Conservation (phyloP, 2,888 invertebrate genomes). For the Caenorhabditis becei region DNA sequence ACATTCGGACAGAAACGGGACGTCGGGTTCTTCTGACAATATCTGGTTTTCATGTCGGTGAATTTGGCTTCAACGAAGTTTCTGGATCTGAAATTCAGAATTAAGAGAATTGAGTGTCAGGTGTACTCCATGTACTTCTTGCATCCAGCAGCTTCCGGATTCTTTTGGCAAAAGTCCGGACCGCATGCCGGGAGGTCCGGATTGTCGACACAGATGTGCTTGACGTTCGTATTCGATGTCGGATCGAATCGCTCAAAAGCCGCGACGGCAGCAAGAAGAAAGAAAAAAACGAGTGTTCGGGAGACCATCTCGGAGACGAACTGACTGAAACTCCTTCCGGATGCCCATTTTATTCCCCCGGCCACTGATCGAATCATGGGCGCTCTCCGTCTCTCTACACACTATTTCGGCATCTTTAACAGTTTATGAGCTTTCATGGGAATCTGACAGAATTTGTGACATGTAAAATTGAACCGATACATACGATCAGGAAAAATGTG, state of each 20-base stretch:
- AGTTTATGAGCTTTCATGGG: neutral
- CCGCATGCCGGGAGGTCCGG: conserved; percentile 3
- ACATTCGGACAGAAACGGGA: no score
- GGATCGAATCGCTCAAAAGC: neutral
- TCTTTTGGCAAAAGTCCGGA: conserved; percentile 3
- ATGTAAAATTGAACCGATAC: no score
- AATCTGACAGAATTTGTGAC: no score
- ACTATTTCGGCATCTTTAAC: neutral
- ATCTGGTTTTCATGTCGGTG: no score
- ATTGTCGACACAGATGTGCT: conserved; percentile 7
- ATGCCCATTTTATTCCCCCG: neutral
- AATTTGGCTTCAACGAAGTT: no score
- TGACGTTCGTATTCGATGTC: neutral
- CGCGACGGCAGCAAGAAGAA: neutral
- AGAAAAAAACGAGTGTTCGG: neutral
- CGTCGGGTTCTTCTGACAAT: no score
- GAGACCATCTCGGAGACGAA: conserved; percentile 8
- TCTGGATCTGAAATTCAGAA: no score
- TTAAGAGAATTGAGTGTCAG: no score
- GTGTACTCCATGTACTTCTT: neutral
- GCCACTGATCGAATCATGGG: neutral
- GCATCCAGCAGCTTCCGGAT: conserved; percentile 12
- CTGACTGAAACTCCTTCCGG: neutral
- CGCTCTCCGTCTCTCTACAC: neutral
- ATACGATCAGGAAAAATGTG: no score